Evolutionary conservation across 2,888 invertebrate genomes (phyloP), one percentile per base, ranked within the genome.

Genomic region (Strigamia transsilvanica): DNA sequence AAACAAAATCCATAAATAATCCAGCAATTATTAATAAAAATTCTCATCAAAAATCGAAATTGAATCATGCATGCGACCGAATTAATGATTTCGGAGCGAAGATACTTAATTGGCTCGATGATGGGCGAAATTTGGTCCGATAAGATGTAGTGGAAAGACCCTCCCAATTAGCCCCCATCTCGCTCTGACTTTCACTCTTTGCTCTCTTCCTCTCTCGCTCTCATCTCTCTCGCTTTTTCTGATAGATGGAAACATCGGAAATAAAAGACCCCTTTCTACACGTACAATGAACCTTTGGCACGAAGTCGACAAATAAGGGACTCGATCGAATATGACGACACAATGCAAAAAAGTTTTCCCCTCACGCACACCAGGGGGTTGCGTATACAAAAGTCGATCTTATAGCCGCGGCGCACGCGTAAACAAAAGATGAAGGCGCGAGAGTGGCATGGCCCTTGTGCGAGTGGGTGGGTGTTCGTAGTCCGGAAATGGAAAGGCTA

Each of bases 371-470:
- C 51, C 15, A 13, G 51, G 51, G 51, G 51, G 51, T 51, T 7
- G 51, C 38, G 15, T 51, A 51, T 51, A 51, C n/a, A 51, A 51
- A 51, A 51, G 51, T 51, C 51, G 51, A 51, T 51, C 51, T 51
- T 51, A 51, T 18, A 51, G 51, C 51, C 51, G 18, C 51, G 51
- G 18, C 15, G 51, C 51, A 51, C 51, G 51, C 51, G 51, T 51
- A 51, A 51, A 51, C 51, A 51, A 51, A 51, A 51, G 51, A 51
- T 51, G 51, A 51, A 51, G 51, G 51, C 51, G 51, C 15, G 18
- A 51, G 51, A 51, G 51, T 51, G 51, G 51, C 51, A 51, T 51
- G 51, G 51, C 51, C 51, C 51, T 51, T 51, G 51, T 51, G 51
- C 51, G 4, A 18, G 2, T 2, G 51, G 18, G 51, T 7, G 51